phyloP scores from a whole-genome alignment of 2,888 invertebrate species.

The Drosophila anomelani region DNA sequence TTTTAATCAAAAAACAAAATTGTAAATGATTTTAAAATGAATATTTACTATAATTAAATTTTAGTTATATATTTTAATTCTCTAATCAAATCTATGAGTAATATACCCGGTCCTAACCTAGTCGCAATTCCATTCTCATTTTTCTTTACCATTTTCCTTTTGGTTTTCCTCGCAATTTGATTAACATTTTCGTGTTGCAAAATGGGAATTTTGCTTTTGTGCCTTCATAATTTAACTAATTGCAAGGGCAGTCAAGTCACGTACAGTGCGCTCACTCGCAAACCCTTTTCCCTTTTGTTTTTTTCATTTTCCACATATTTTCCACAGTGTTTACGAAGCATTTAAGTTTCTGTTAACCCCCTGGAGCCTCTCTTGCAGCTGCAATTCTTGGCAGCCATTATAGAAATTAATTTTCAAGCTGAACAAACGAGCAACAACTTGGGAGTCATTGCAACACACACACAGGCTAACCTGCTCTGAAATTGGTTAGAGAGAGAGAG shows the following conservation, averaged over 20 bases:
- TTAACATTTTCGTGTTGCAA: conserved; percentile 72
- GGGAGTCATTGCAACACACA: conserved; percentile 73
- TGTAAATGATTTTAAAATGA: too few relatives aligned
- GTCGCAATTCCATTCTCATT: not conserved
- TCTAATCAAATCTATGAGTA: not conserved
- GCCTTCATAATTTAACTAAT: conserved; percentile 76
- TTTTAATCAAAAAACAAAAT: not conserved
- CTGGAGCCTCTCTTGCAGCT: conserved; percentile 54
- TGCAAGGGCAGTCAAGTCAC: conserved; percentile 76
- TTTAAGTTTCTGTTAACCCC: conserved; percentile 5
- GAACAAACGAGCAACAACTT: conserved; percentile 80
- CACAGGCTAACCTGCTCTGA: conserved; percentile 1
- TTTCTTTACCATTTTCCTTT: conserved; percentile 15
- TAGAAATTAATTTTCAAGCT: conserved; percentile 79
- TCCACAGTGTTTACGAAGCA: conserved; percentile 8
- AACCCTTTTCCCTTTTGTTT: not conserved
- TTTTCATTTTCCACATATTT: conserved; percentile 3
- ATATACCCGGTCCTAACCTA: not conserved
- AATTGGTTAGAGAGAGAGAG: conserved; percentile 13
- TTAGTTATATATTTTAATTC: too few relatives aligned
- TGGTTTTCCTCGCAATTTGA: conserved; percentile 45
- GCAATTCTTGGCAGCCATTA: conserved; percentile 78
- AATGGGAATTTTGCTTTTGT: conserved; percentile 54
- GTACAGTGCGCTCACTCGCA: conserved; percentile 46
- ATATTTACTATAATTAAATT: too few relatives aligned